A percentile compares a stretch with the other conserved stretches of the same genome.
These are phyloP conservation scores for Mustelus asterias DNA, from an alignment of 2,113 vertebrate species.

Conservation along the genomic window DNA sequence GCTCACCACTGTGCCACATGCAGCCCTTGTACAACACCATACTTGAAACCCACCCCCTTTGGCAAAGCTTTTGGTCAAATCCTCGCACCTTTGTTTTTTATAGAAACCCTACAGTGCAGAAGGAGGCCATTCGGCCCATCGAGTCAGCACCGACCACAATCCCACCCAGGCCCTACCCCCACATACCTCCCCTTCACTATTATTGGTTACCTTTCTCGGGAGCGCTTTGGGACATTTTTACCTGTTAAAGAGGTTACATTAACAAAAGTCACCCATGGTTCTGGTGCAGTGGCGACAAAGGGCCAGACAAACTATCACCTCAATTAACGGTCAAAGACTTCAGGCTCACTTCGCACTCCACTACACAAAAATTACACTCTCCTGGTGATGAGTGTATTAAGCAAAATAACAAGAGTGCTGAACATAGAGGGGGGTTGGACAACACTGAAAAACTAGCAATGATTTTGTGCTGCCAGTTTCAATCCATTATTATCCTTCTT, in stretches of 20 bases:
- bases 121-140: no score
- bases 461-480: neutral
- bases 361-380: neutral
- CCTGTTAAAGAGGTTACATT: neutral
- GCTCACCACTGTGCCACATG: no score
- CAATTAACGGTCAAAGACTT: neutral
- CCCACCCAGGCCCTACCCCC: no score
- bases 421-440: neutral
- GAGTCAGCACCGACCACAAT: no score
- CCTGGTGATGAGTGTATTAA: neutral
- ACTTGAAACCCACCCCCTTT: neutral
- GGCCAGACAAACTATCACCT: neutral
- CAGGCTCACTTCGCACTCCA: neutral
- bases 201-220: neutral
- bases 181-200: neutral
- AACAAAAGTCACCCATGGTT: neutral
- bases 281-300: neutral
- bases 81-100: no score
- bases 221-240: neutral
- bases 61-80: neutral
- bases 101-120: no score
- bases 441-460: no score
- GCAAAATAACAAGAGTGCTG: neutral
- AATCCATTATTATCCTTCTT: neutral
- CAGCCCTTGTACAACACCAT: neutral